Evolutionary conservation across 2,797 vertebrate genomes (phyloP).

Genomic region (Semotilus atromaculatus): DNA sequence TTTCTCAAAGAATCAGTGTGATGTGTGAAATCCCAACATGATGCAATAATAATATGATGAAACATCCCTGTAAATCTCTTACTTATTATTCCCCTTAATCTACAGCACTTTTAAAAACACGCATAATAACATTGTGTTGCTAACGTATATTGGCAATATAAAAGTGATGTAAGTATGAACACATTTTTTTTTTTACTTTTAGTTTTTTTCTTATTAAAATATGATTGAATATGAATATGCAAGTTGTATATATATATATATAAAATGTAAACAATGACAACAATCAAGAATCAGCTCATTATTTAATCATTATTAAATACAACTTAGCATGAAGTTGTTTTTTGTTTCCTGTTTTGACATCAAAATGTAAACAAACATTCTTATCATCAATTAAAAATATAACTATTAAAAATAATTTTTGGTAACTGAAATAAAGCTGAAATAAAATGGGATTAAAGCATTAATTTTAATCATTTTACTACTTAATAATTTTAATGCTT

Average conservation of each 20-base stretch:
- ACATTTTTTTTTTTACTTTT: background rate
- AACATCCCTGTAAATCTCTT: conserved; percentile 26
- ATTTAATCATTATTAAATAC: background rate
- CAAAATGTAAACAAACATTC: no score
- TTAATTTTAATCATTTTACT: no score
- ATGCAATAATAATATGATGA: conserved; percentile 48
- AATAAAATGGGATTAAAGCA: no score
- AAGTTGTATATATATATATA: no score
- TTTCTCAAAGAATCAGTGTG: conserved; percentile 22
- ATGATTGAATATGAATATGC: background rate
- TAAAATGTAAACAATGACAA: background rate
- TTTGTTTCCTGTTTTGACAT: no score
- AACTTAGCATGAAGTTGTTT: background rate
- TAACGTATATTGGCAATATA: background rate
- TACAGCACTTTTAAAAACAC: background rate
- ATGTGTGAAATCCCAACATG: conserved; percentile 27
- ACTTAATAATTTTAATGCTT: no score
- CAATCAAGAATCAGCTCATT: background rate
- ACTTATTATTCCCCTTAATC: conserved; percentile 24
- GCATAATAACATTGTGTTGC: background rate
- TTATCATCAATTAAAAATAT: no score
- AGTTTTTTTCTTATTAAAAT: conserved; percentile 5
- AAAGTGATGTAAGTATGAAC: background rate
- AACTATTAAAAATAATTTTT: no score
- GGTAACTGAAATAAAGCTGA: no score